Percentiles rank a stretch among this genome's conserved stretches.
These are phyloP conservation scores for Venusia cambrica DNA, from an alignment of 2,888 invertebrate species.

Conservation along the genomic window DNA sequence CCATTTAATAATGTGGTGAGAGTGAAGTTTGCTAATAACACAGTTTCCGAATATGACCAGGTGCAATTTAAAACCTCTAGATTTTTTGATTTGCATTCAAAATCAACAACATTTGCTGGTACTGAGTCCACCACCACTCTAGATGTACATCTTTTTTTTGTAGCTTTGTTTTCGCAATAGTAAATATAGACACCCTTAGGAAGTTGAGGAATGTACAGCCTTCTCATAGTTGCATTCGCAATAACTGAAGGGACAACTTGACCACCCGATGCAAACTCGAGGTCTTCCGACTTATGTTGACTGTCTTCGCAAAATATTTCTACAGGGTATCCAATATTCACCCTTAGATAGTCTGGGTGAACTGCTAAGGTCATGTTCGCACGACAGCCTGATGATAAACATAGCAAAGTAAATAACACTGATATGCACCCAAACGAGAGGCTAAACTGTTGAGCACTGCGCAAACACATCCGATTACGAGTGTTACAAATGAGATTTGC, in stretches of 20 bases:
- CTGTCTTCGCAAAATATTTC: conserved; percentile 83
- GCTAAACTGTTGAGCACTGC: conserved; percentile 51
- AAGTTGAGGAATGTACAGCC: conserved; percentile 77
- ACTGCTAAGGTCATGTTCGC: conserved; percentile 57
- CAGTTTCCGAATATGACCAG: conserved; percentile 82
- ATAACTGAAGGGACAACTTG: conserved; percentile 56
- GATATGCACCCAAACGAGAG: conserved; percentile 64
- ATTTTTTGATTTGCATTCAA: conserved; percentile 87
- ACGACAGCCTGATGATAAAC: conserved; percentile 56
- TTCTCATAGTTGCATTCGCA: conserved; percentile 83
- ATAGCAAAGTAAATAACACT: conserved; percentile 58
- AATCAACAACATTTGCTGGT: conserved; percentile 84
- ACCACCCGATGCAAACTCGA: conserved; percentile 58
- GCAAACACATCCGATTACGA: conserved; percentile 53
- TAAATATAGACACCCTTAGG: conserved; percentile 75
- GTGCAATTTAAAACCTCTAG: conserved; percentile 87
- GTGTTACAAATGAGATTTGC: conserved; percentile 49
- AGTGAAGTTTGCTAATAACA: conserved; percentile 45
- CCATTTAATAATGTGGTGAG: conserved; percentile 52
- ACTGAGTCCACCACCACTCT: conserved; percentile 70
- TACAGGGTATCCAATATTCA: conserved; percentile 82
- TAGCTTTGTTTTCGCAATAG: conserved; percentile 71
- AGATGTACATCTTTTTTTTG: conserved; percentile 47
- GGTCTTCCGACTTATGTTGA: conserved; percentile 58
- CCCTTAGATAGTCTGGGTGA: conserved; percentile 77